Conservation (phyloP, 2,113 vertebrate genomes). For the Dipodomys ordii region DNA sequence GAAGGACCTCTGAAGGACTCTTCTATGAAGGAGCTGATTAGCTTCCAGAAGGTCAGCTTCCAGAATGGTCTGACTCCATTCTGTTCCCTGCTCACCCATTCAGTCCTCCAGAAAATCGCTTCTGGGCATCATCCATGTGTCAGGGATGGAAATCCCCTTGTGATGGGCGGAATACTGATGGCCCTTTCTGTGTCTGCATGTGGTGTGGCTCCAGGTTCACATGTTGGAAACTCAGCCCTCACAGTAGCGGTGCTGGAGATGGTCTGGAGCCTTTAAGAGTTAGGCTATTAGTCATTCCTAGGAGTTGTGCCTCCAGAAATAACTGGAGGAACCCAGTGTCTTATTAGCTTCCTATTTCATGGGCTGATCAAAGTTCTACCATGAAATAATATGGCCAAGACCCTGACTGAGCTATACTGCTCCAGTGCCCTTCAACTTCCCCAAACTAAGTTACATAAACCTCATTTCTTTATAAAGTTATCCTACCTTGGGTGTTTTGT, state of each 20-base stretch:
- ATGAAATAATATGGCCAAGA: background rate
- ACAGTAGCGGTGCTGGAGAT: background rate
- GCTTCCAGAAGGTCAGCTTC: background rate
- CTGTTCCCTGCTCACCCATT: background rate
- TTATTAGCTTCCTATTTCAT: background rate
- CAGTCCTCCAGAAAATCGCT: background rate
- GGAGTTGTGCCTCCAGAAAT: background rate
- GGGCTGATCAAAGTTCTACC: background rate
- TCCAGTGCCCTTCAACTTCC: too few species aligned
- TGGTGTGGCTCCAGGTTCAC: background rate
- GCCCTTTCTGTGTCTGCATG: background rate
- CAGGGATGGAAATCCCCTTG: background rate
- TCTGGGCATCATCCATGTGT: rapidly evolving
- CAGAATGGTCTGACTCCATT: background rate
- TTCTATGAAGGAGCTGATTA: background rate
- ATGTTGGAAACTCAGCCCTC: background rate
- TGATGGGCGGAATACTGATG: background rate
- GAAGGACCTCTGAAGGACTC: background rate
- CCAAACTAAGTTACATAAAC: background rate
- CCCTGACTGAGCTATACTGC: background rate
- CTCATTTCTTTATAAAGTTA: background rate
- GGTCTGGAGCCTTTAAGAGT: background rate
- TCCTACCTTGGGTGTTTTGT: background rate
- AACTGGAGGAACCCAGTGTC: background rate
- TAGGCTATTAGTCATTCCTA: too few species aligned